Base-by-base conservation (phyloP, 2,797 vertebrate genomes). In the Serranus cabrilla region DNA sequence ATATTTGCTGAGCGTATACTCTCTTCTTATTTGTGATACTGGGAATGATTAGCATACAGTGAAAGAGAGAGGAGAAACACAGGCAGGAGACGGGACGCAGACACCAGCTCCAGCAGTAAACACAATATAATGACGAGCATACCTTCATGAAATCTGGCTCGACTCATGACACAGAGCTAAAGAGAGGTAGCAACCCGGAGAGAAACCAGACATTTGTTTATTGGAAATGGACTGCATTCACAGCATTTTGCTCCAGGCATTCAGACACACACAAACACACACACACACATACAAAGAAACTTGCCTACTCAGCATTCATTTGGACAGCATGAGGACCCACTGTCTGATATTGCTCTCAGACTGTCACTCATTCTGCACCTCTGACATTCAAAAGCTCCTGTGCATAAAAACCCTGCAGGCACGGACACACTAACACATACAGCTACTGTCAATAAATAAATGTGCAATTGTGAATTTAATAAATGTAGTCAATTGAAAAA, bases 291-390 rank as follows among this genome's bases (percentile, higher is more conserved):
- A 25, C 2, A 31, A 14, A 43, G 39, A 81, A 69, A 65, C 0
- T 7, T 73, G 0, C 72, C 18, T 61, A 13, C 62, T 84, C 81
- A 84, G 77, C 87, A 74, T 21, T 78, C 58, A 11, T 25, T 69
- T 21, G 11, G 18, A 63, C 39, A 75, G 55, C 42, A 61, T 56
- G 80, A 60, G 74, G 57, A 60, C 27, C 49, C 16, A 23, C 58
- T 18, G 58, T 73, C 76, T 51, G 39, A 76, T 59, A 56, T 59
- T 68, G 49, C 79, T 82, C 56, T 57, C 34, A 71, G 65, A 63
- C 71, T 75, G 69, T 86, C 83, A 74, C 67, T 87, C 74, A 71
- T 51, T 71, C 65, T 62, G 45, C 71, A 71, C 39, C 55, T 62
- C 55, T 51, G 42, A 34, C 25, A 74, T 69, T 74, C 43, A 67